Conservation (phyloP, 2,113 vertebrate genomes). For the Hippotragus niger region DNA sequence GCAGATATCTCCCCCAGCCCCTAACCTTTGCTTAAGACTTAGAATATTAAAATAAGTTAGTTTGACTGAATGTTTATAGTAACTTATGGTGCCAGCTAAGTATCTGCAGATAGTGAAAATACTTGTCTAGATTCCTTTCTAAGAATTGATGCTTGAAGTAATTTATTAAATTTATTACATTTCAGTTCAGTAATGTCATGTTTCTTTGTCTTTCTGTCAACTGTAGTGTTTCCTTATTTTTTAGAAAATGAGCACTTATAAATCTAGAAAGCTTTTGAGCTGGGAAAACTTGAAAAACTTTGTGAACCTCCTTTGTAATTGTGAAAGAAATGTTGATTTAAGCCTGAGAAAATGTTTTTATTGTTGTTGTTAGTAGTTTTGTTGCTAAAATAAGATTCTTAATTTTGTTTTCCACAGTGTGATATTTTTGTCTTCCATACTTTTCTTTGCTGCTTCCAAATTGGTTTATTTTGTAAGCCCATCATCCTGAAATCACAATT, state of each 20-base stretch:
- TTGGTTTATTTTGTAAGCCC: neutral
- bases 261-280: neutral
- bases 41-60: neutral
- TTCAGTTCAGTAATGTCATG: neutral
- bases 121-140: neutral
- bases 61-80: constrained; percentile 24
- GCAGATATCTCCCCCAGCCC: neutral
- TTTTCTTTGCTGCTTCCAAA: neutral
- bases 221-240: neutral
- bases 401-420: neutral
- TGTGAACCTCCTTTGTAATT: neutral
- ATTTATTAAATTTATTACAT: neutral
- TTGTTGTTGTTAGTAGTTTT: neutral
- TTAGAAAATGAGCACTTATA: neutral
- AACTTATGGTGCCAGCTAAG: neutral
- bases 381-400: neutral
- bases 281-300: neutral
- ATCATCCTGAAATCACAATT: neutral
- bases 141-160: neutral
- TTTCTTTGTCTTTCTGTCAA: neutral
- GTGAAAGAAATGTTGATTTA: neutral
- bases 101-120: neutral
- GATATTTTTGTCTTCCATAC: neutral
- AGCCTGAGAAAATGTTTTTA: neutral
- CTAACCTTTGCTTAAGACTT: neutral